These are phyloP conservation scores for Callaeas wilsoni DNA, from an alignment of 2,113 vertebrate genomes.

Conservation along the genomic window DNA sequence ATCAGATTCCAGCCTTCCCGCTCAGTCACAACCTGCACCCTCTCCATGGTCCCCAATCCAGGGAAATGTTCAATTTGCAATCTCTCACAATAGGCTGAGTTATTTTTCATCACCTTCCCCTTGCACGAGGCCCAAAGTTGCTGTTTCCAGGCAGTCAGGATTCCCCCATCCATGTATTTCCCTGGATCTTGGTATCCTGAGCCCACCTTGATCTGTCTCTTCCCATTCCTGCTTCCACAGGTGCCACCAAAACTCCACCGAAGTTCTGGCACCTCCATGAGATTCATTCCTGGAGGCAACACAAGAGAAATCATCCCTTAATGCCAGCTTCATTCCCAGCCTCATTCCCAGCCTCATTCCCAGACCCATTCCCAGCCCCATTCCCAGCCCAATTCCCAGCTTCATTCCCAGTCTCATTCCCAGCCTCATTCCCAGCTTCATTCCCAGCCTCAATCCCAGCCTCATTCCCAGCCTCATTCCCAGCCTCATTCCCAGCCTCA, in stretches of 20 bases:
- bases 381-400: not conserved
- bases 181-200: not conserved
- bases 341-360: no score
- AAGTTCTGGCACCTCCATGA: not conserved
- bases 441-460: no score
- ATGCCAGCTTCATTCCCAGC: not conserved
- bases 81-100: not conserved
- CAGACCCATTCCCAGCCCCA: no score
- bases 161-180: not conserved
- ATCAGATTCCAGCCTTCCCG: not conserved
- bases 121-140: not conserved
- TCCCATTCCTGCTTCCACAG: not conserved
- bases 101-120: not conserved
- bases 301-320: not conserved
- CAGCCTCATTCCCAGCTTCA: no score
- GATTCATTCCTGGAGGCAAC: not conserved
- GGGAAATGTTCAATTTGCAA: not conserved
- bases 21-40: not conserved
- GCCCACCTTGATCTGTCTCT: no score
- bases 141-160: not conserved
- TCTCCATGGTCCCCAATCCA: not conserved
- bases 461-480: no score
- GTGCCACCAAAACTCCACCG: not conserved
- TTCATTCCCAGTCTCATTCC: no score
- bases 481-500: no score